Evolutionary conservation across 2,888 invertebrate species (phyloP), one percentile per base, ranked within the genome.

Genomic region (Scaptodrosophila latifasciaeformis): DNA sequence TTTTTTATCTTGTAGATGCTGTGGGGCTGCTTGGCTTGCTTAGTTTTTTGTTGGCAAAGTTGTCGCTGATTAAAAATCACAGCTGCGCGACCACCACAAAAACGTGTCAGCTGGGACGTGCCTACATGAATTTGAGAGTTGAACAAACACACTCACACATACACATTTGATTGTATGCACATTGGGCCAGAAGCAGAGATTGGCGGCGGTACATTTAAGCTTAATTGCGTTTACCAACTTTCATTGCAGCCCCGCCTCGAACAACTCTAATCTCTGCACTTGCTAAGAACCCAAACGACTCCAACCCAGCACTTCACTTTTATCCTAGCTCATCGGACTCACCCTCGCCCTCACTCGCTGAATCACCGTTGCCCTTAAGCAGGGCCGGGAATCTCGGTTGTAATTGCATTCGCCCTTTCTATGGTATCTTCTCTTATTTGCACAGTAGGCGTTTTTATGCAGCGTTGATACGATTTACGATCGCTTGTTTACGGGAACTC

Each of bases 361-460:
- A 2, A n/a, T n/a, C 35, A 35, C 35, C 17, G n/a, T 37, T 5
- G 15, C 15, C 15, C 15, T 17, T 17, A 17, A 10, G 37, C 13
- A 37, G 37, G 37, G 15, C 37, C 17, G 37, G 37, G 24, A 3
- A 7, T 5, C 24, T 24, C 24, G n/a, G n/a, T 47, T 37, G 37
- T 35, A 56, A 63, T 57, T 60, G 62, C 59, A 58, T 55, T 59
- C 61, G 61, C 63, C 59, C 55, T 57, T 49, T 17, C 44, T 48
- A 31, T 46, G n/a, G n/a, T n/a, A n/a, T n/a, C 15, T 15, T 42
- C 29, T 55, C 34, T 35, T 50, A 43, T 50, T 44, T 44, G 44
- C 44, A 50, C 59, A 45, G 49, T 42, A 56, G 62, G 53, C 55
- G 37, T 57, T 44, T 48, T 49, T 27, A 30, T 47, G 50, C 48